Conservation (phyloP, 2,888 invertebrate genomes). For the Leistus spinibarbis region DNA sequence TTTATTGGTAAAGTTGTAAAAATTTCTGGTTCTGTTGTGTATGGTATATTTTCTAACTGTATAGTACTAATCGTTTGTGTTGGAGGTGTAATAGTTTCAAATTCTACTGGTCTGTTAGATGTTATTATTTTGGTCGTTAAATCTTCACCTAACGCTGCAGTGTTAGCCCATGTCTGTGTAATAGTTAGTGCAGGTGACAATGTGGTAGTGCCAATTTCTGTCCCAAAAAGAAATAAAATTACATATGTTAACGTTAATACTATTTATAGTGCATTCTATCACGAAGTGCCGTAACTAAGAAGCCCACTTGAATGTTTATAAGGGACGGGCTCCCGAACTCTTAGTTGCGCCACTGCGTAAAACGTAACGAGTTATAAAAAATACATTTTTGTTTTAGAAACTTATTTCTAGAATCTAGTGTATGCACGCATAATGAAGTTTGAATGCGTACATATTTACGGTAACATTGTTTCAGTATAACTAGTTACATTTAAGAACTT, state of each 20-base stretch:
- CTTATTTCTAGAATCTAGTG: too few species aligned
- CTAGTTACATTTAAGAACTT: too few species aligned
- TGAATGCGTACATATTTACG: too few species aligned
- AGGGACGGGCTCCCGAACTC: too few species aligned
- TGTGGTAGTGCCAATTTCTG: slow-evolving; percentile 56
- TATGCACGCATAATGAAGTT: too few species aligned
- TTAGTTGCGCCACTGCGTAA: too few species aligned
- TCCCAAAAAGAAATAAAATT: slow-evolving; percentile 42
- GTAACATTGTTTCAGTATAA: too few species aligned
- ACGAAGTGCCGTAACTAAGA: too few species aligned
- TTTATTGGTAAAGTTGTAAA: slow-evolving; percentile 17
- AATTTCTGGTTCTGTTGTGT: slow-evolving; percentile 33
- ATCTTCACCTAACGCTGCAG: slow-evolving; percentile 9
- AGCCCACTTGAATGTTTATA: too few species aligned
- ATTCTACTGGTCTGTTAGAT: slow-evolving; percentile 46
- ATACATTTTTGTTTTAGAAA: too few species aligned
- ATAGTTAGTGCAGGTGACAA: slow-evolving; percentile 55
- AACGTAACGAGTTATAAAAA: too few species aligned
- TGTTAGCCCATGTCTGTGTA: slow-evolving; percentile 27
- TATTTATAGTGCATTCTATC: too few species aligned
- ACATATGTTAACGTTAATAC: slow-evolving; percentile 34
- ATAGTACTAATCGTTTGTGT: slow-evolving; percentile 38
- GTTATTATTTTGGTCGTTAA: slow-evolving; percentile 46
- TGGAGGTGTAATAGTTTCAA: slow-evolving; percentile 34
- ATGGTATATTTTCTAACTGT: slow-evolving; percentile 33